Base-by-base conservation (phyloP, 2,113 vertebrate species). In the Austrofundulus limnaeus region DNA sequence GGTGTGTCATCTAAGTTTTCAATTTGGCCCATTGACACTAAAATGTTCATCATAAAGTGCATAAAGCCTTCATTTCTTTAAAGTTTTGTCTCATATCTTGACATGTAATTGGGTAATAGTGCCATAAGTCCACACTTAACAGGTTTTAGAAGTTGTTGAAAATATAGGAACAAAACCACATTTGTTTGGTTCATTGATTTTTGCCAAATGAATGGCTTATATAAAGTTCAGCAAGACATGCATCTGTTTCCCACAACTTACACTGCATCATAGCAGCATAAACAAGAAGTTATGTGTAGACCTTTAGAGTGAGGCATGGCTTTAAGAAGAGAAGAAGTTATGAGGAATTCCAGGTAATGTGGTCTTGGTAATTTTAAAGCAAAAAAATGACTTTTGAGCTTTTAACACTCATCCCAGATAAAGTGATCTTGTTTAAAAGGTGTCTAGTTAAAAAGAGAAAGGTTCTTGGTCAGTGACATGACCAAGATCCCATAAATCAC, bases 201-300 rank as follows among this genome's bases (percentile, higher is more conserved):
- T n/a, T n/a, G n/a, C n/a, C n/a, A n/a, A n/a, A n/a, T n/a, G n/a
- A n/a, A n/a, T n/a, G 23, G 11, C 6, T 23, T 48, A 11, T 48
- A 48, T n/a, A n/a, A n/a, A 52, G 50, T 28, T 52, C 14, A 52
- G 24, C 28, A 42, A 51, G 49, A 25, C 24, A 51, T 25, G 28
- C 50, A 52, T n/a, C 24, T 52, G 50, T 52, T 16, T 52, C 50
- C 50, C 24, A 31, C 50, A 52, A 52, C 17, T 31, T 24, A 31
- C 50, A 28, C 16, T n/a, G 50, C 28, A 28, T 52, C 31, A 24
- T 25, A 52, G 50, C 24, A 52, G 15, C 31, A 31, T 52, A 52
- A 31, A 52, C 50, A 52, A 11, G 25, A 25, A 28, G n/a, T 52
- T 52, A 52, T 11, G 25, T 17, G 25, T n/a, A 31, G 50, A n/a